phyloP scores from a whole-genome alignment of 2,888 invertebrate genomes.

The Metallyticus violacea region DNA sequence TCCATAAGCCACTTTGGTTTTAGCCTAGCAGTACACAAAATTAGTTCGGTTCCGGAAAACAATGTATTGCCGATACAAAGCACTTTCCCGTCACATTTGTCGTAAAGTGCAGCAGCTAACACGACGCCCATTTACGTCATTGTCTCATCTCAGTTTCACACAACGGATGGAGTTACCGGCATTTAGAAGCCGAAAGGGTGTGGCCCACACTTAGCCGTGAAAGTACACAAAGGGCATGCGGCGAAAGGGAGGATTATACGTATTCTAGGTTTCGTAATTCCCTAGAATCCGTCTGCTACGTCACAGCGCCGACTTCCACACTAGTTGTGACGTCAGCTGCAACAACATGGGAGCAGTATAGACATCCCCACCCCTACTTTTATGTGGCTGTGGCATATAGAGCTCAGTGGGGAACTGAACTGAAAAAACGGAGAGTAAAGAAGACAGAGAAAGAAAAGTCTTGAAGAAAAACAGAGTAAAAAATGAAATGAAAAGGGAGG shows the following conservation, averaged over 20 bases:
- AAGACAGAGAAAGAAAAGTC: neutral
- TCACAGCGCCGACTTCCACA: neutral
- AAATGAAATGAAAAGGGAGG: neutral
- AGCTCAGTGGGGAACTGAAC: neutral
- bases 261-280: neutral
- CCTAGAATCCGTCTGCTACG: neutral
- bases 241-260: neutral
- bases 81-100: neutral
- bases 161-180: neutral
- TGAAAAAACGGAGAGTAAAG: neutral
- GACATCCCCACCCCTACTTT: too few relatives aligned
- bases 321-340: neutral
- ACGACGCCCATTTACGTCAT: neutral
- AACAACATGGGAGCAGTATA: neutral
- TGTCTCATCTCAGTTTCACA: neutral
- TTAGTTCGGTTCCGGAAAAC: too few relatives aligned
- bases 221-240: neutral
- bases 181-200: too few relatives aligned
- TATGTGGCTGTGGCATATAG: too few relatives aligned
- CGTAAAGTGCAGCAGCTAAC: neutral
- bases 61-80: too few relatives aligned
- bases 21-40: too few relatives aligned
- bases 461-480: neutral
- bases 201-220: neutral
- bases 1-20: too few relatives aligned